These are phyloP conservation scores for Sylvicola cinctus DNA, from an alignment of 2,888 invertebrate species.

Conservation along the genomic window DNA sequence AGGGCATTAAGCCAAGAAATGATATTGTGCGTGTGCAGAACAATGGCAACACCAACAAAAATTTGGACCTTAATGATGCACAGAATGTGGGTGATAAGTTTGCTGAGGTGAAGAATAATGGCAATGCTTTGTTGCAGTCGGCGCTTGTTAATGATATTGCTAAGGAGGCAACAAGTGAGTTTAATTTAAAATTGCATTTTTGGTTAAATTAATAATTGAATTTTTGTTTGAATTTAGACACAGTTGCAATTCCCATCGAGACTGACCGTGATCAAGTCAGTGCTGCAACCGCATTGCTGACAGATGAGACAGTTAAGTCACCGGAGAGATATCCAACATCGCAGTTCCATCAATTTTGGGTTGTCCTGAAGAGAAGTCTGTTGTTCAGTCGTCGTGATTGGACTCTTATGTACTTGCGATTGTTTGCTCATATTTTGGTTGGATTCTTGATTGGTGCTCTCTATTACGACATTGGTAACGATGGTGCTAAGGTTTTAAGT, in stretches of 20 bases:
- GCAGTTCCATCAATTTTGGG: constrained; percentile 65
- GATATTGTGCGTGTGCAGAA: constrained; percentile 32
- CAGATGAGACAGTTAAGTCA: constrained; percentile 36
- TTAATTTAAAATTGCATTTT: constrained; percentile 1
- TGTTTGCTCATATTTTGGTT: constrained; percentile 84
- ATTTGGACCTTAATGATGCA: constrained; percentile 33
- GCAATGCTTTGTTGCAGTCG: constrained; percentile 29
- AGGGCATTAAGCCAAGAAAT: constrained; percentile 31
- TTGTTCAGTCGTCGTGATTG: constrained; percentile 75
- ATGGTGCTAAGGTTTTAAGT: constrained; percentile 87
- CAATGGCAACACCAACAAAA: constrained; percentile 17
- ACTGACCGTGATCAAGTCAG: constrained; percentile 39
- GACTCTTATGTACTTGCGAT: constrained; percentile 86
- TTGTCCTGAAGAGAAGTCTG: constrained; percentile 65
- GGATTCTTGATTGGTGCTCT: constrained; percentile 86
- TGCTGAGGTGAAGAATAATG: constrained; percentile 3
- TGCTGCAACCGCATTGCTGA: constrained; percentile 44
- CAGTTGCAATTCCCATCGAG: constrained; percentile 35
- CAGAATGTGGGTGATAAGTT: constrained; percentile 16
- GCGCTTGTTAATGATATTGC: constrained; percentile 41
- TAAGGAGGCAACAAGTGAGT: constrained; percentile 29
- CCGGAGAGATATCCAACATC: constrained; percentile 66
- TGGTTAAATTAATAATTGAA: constrained; percentile 1
- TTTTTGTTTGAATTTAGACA: constrained; percentile 16
- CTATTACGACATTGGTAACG: constrained; percentile 90